Evolutionary conservation across 1,140 invertebrate species (phyloP), one percentile per base, ranked within the genome.

Genomic region (Bombus superbus): DNA sequence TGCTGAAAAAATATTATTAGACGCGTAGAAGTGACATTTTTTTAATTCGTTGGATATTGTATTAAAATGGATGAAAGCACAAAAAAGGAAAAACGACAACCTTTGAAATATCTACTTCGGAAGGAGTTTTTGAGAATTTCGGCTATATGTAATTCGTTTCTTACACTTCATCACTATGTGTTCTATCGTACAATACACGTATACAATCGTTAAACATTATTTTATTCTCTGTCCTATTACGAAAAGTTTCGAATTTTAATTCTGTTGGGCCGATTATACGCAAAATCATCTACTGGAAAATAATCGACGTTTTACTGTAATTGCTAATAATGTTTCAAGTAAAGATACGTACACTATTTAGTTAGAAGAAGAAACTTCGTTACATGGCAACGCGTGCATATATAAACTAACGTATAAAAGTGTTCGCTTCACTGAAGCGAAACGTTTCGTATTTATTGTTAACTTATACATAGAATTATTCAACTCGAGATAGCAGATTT

Each of bases 381-480:
- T 64, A 78, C 75, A 78, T 78, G 75, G 75, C 75, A 78, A 40
- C 75, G 53, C 40, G 57, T 77, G n/a, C 18, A 64, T 22, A 42
- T 18, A 64, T 22, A 42, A 64, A 78, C 75, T 78, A 78, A 78
- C 57, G 59, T 32, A 28, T 9, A 76, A 59, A 76, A 76, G 22
- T 76, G 74, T 42, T 22, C 69, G 35, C 80, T 81, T 81, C 80
- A 81, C 68, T 81, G 69, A 81, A 81, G 80, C 44, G 57, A 38
- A 35, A 84, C 47, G 5, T 59, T 42, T 81, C 47, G 32, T 59
- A 38, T 81, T 32, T 42, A 78, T 64, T 25, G 35, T 66, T 81
- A 42, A 40, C 68, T 42, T 42, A 38, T 35, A 81, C 32, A 8
- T 72, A 42, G 1, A 44, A 44, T 38, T 40, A 44, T 35, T 22